Evolutionary conservation across 2,888 invertebrate species (phyloP).

Genomic region (Pseudococcus jackbeardsleyi): DNA sequence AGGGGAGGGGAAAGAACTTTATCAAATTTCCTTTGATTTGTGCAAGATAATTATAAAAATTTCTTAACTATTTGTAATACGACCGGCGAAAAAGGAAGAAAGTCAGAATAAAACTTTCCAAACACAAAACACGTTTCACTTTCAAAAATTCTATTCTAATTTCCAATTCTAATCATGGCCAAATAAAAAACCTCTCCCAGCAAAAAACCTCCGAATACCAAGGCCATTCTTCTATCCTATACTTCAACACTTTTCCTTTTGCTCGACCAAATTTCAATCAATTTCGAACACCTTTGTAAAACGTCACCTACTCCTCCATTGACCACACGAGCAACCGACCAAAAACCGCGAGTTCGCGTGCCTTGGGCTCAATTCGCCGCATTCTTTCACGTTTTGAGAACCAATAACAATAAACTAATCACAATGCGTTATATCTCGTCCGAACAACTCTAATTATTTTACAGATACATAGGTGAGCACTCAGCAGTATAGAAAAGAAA

Average conservation of each 20-base stretch:
- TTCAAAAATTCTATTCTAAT: too few species aligned
- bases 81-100: too few species aligned
- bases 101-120: too few species aligned
- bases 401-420: slow-evolving; percentile 40
- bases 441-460: slow-evolving; percentile 20
- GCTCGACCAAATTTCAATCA: neutral
- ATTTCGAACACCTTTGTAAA: neutral
- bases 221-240: neutral
- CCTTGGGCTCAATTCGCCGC: neutral
- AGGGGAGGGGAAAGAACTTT: too few species aligned
- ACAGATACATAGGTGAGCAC: neutral
- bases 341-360: slow-evolving; percentile 33
- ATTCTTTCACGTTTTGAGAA: slow-evolving; percentile 36
- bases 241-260: neutral
- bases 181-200: too few species aligned
- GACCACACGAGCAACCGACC: neutral
- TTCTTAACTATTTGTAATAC: too few species aligned
- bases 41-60: too few species aligned
- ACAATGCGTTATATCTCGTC: slow-evolving; percentile 19
- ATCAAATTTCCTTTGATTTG: too few species aligned
- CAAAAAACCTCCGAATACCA: neutral
- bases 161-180: too few species aligned
- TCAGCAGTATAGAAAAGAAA: too few species aligned
- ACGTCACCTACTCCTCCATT: slow-evolving; percentile 7
- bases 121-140: too few species aligned